These are phyloP conservation scores for Trachemys scripta DNA, from an alignment of 2,113 vertebrate genomes.

Conservation along the genomic window DNA sequence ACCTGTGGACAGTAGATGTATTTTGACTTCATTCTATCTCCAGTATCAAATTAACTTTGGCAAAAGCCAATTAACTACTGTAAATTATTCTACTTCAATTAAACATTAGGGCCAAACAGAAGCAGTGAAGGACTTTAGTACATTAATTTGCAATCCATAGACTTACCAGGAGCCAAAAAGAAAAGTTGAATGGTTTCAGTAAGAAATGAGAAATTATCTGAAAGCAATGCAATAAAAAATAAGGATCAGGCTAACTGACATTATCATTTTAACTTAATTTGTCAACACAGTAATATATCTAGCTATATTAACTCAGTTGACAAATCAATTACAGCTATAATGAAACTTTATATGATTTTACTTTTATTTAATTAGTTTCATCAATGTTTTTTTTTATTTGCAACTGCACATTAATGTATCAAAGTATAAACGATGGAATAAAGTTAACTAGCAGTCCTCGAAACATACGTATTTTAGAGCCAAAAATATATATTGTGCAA, in stretches of 20 bases:
- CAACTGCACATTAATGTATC: conserved; percentile 72
- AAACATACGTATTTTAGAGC: conserved; percentile 69
- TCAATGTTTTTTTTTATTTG: conserved; percentile 59
- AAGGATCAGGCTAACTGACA: conserved; percentile 63
- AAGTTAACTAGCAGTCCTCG: conserved; percentile 70
- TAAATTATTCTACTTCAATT: conserved; percentile 81
- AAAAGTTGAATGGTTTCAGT: conserved; percentile 28
- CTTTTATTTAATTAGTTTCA: conserved; percentile 81
- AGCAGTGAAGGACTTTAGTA: conserved; percentile 66
- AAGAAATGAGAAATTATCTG: conserved; percentile 76
- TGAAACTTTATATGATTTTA: conserved; percentile 79
- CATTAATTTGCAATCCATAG: conserved; percentile 72
- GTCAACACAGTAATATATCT: conserved; percentile 77
- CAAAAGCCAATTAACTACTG: conserved; percentile 79
- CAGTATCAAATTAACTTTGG: conserved; percentile 79
- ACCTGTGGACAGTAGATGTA: conserved; percentile 41
- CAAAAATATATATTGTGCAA: conserved; percentile 41
- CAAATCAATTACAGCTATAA: conserved; percentile 81
- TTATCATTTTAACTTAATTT: conserved; percentile 80
- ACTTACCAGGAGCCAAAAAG: conserved; percentile 57
- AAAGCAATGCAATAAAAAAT: conserved; percentile 76
- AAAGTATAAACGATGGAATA: conserved; percentile 76
- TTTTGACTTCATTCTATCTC: conserved; percentile 69
- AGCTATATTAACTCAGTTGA: conserved; percentile 69
- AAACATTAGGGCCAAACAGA: conserved; percentile 76